Conservation (phyloP, 2,113 vertebrate species). For the Eidolon helvum region DNA sequence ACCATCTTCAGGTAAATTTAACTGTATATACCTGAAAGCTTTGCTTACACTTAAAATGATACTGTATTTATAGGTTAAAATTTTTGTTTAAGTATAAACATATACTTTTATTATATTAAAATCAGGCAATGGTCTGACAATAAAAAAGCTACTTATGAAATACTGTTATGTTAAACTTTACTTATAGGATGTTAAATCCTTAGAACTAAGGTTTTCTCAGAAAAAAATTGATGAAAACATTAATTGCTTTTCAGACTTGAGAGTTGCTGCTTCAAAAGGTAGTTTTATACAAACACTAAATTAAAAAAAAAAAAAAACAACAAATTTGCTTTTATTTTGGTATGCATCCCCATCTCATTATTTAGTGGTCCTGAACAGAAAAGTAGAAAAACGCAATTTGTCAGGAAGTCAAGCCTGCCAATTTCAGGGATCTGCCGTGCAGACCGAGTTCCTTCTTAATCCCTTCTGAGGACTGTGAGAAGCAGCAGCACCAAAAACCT, state of each 20-base stretch:
- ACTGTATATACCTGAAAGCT: too few relatives aligned
- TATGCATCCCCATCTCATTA: constrained; percentile 83
- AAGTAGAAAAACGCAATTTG: constrained; percentile 75
- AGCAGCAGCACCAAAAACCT: constrained; percentile 30
- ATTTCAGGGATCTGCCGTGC: constrained; percentile 45
- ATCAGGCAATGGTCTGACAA: constrained; percentile 87
- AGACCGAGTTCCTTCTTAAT: constrained; percentile 12
- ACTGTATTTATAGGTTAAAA: too few relatives aligned
- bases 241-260: constrained; percentile 80
- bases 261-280: constrained; percentile 82
- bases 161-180: constrained; percentile 85
- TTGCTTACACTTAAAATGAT: too few relatives aligned
- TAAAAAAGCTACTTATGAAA: constrained; percentile 87
- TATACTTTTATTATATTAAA: constrained; percentile 89
- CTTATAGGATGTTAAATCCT: constrained; percentile 85
- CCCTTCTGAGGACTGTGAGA: constrained; percentile 43
- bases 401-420: constrained; percentile 77
- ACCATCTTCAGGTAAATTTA: too few relatives aligned
- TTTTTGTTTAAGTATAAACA: constrained; percentile 79
- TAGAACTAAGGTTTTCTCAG: constrained; percentile 83
- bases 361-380: constrained; percentile 83
- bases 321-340: constrained; percentile 79
- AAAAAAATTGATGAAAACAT: constrained; percentile 83
- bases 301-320: constrained; percentile 43
- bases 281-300: constrained; percentile 57